These are phyloP conservation scores for Brachynemurus nebulosus DNA, from an alignment of 2,888 invertebrate genomes.

Conservation along the genomic window DNA sequence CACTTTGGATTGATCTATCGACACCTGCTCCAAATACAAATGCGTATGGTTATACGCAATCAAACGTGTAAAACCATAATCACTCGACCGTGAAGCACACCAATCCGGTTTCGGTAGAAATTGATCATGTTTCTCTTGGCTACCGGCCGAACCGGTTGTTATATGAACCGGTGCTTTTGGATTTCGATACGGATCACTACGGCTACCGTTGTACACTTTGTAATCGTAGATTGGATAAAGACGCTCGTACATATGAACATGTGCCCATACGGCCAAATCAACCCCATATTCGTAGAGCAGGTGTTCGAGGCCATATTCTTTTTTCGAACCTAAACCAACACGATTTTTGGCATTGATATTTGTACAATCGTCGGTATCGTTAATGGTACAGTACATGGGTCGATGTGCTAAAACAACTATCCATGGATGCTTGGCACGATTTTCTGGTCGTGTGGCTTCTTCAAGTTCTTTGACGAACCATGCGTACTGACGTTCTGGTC, in stretches of 20 bases:
- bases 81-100: slow-evolving; percentile 65
- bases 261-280: slow-evolving; percentile 82
- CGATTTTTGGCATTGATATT: slow-evolving; percentile 44
- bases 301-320: slow-evolving; percentile 51
- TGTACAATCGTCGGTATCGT: slow-evolving; percentile 55
- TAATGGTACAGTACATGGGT: slow-evolving; percentile 67
- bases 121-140: slow-evolving; percentile 56
- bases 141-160: slow-evolving; percentile 71
- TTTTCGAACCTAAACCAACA: slow-evolving; percentile 34
- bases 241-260: slow-evolving; percentile 89
- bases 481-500: slow-evolving; percentile 45
- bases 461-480: slow-evolving; percentile 78
- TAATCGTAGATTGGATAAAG: slow-evolving; percentile 79
- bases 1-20: slow-evolving; percentile 29
- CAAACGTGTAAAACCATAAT: slow-evolving; percentile 80
- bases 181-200: slow-evolving; percentile 44
- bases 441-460: slow-evolving; percentile 57
- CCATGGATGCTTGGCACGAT: slow-evolving; percentile 58
- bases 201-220: slow-evolving; percentile 45
- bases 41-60: slow-evolving; percentile 63
- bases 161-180: slow-evolving; percentile 77
- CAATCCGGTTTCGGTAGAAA: slow-evolving; percentile 39
- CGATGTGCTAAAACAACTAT: slow-evolving; percentile 60
- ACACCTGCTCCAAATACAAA: slow-evolving; percentile 63
- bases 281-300: slow-evolving; percentile 71